Evolutionary conservation across 2,113 vertebrate species (phyloP), one percentile per base, ranked within the genome.

Genomic region (Suncus etruscus): DNA sequence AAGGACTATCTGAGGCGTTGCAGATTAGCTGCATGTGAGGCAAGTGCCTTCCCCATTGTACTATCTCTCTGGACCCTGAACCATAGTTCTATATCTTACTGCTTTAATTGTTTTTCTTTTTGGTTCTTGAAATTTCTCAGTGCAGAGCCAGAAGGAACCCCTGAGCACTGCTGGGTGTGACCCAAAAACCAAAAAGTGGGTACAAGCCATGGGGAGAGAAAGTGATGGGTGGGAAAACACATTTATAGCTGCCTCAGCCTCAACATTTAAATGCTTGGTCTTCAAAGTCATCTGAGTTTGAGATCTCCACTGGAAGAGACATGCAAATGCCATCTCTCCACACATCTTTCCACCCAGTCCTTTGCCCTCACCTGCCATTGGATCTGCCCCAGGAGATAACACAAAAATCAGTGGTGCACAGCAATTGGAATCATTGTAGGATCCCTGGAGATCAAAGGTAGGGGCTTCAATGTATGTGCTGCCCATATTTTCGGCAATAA

Each of bases 351-450:
- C 11, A 24, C 22, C 51, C 20, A 31, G 47, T 12, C 22, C 54
- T 72, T 50, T 68, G n/a, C 24, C 72, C 80, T 98, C 95, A 99
- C 99, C 99, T 98, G 99, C 98, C 96, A 99, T 99, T 66, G 99
- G 99, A 95, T 99, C 99, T 79, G 98, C 98, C 39, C 99, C 98
- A 4, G 98, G 98, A 18, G 99, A 99, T 61, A 99, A 96, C 63
- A 99, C 94, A 31, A 99, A 99, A 95, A 99, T 98, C 93, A 99
- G 96, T 29, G 99, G 99, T 2, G 97, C 97, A 93, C 98, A 99
- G 93, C 98, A 99, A 87, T 95, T 98, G 68, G 99, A 99, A 96
- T 99, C 99, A 29, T 91, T 97, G 96, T 99, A 99, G 94, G 98
- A 99, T 83, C 96, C 98, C 45, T 96, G 98, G 72, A 99, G 98